Evolutionary conservation across 2,888 invertebrate genomes (phyloP).

Genomic region (Taphrorychus bicolor): DNA sequence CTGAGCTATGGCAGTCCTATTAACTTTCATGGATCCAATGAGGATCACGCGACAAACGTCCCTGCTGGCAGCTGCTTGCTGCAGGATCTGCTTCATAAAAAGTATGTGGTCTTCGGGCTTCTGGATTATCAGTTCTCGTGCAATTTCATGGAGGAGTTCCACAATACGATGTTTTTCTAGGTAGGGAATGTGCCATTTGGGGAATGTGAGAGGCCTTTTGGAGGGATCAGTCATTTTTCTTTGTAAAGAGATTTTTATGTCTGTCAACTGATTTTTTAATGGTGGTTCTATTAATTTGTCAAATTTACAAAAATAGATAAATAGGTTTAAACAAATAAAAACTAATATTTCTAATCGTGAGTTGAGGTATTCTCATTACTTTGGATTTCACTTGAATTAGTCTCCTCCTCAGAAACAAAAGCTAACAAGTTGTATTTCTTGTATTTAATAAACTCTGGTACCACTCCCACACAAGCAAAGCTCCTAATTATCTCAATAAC

Average conservation of each 20-base stretch:
- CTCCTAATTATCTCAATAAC: slow-evolving; percentile 84
- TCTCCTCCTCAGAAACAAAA: slow-evolving; percentile 48
- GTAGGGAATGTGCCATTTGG: slow-evolving; percentile 66
- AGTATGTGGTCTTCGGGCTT: slow-evolving; percentile 70
- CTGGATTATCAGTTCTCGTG: slow-evolving; percentile 65
- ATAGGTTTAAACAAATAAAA: background rate
- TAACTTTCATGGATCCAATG: slow-evolving; percentile 63
- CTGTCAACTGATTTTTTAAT: background rate
- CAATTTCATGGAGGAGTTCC: slow-evolving; percentile 70
- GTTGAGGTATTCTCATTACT: background rate
- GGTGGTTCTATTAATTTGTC: background rate
- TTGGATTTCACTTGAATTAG: background rate
- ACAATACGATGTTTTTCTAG: slow-evolving; percentile 71
- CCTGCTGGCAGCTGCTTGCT: slow-evolving; percentile 60
- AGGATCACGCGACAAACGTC: slow-evolving; percentile 65
- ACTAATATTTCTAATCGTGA: background rate
- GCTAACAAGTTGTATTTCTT: slow-evolving; percentile 88
- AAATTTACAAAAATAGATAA: background rate
- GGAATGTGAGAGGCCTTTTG: slow-evolving; percentile 55
- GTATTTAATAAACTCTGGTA: slow-evolving; percentile 78
- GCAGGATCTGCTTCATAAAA: slow-evolving; percentile 67
- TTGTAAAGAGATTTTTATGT: background rate
- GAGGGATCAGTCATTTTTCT: slow-evolving; percentile 53
- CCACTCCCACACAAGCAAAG: slow-evolving; percentile 80
- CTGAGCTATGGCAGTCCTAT: slow-evolving; percentile 52